A percentile compares a stretch with the other conserved stretches of the same genome.
phyloP scores from a whole-genome alignment of 2,888 invertebrate genomes.

The Cosmorhoe ocellata region DNA sequence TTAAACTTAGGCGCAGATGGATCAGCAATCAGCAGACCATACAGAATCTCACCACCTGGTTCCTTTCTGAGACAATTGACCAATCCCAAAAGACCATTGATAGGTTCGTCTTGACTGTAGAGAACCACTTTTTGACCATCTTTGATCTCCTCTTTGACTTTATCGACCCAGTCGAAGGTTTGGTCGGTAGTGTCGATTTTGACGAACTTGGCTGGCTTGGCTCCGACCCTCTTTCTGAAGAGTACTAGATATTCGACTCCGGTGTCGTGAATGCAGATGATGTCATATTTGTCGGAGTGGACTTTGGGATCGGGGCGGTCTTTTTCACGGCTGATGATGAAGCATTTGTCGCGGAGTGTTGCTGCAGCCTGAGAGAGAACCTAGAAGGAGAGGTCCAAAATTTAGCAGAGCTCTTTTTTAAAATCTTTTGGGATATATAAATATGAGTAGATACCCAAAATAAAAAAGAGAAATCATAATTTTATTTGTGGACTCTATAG shows the following conservation, averaged over 20 bases:
- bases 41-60: constrained; percentile 85
- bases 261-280: constrained; percentile 74
- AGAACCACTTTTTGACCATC: constrained; percentile 82
- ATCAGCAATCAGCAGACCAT: constrained; percentile 85
- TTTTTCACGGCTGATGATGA: constrained; percentile 83
- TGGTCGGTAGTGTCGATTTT: constrained; percentile 65
- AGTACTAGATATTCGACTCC: constrained; percentile 79
- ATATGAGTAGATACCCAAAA: too few species aligned
- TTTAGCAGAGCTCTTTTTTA: too few species aligned
- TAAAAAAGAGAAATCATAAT: too few species aligned
- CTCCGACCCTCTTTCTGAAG: constrained; percentile 72
- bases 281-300: constrained; percentile 68
- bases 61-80: constrained; percentile 93
- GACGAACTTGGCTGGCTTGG: constrained; percentile 72
- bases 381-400: constrained; percentile 37
- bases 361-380: constrained; percentile 68
- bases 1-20: constrained; percentile 85
- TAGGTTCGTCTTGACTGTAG: constrained; percentile 84
- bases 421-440: too few species aligned
- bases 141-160: constrained; percentile 66
- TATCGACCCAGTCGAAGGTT: constrained; percentile 79
- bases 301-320: constrained; percentile 69
- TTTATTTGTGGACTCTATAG: too few species aligned
- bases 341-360: constrained; percentile 82
- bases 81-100: constrained; percentile 93